Percentiles rank a stretch among this genome's conserved stretches.
Evolutionary conservation across 2,113 vertebrate genomes (phyloP).

Genomic region (Aldabrachelys gigantea): DNA sequence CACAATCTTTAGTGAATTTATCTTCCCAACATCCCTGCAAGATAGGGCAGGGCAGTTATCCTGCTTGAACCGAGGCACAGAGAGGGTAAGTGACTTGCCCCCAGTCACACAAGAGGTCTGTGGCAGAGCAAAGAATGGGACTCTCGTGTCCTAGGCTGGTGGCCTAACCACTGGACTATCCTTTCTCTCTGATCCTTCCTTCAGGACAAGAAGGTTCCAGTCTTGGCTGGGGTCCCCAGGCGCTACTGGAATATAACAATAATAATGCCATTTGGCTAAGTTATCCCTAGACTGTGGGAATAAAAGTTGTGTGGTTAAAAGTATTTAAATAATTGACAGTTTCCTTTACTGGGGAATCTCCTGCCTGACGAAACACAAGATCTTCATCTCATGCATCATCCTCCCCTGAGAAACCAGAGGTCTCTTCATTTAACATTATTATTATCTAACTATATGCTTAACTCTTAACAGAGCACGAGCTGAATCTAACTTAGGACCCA

Average conservation of each 20-base stretch:
- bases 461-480: slow-evolving; percentile 19
- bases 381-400: neutral
- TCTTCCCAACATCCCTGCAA: neutral
- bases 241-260: neutral
- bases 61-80: neutral
- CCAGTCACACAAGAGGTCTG: slow-evolving; percentile 20
- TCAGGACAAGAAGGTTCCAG: neutral
- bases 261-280: slow-evolving; percentile 2
- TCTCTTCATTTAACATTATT: neutral
- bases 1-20: neutral
- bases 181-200: neutral
- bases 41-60: neutral
- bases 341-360: slow-evolving; percentile 38
- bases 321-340: slow-evolving; percentile 36
- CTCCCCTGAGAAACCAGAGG: slow-evolving; percentile 4
- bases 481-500: neutral
- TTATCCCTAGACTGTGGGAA: slow-evolving; percentile 51
- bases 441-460: slow-evolving; percentile 22
- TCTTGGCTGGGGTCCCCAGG: neutral
- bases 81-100: neutral
- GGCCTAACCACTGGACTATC: neutral
- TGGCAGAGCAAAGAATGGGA: fast-evolving
- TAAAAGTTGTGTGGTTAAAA: neutral
- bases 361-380: neutral
- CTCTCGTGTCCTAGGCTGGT: neutral